Base-by-base conservation (phyloP, 2,888 invertebrate genomes). In the Sinhomidia bicolor region DNA sequence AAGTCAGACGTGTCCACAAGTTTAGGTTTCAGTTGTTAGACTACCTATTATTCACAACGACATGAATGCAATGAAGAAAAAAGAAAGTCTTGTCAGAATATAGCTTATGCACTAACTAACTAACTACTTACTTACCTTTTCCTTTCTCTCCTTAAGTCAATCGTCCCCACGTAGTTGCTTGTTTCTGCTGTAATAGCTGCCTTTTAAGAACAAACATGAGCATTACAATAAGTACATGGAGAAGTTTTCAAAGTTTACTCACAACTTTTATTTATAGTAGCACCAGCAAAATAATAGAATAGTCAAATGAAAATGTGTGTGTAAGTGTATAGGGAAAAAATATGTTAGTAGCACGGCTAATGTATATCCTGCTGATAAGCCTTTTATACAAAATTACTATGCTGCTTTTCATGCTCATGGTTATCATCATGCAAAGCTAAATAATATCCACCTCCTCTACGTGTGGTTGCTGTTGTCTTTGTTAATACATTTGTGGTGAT, bases 1-100 rank as follows among this genome's bases (percentile, higher is more conserved):
- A 74, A 44, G 47, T 65, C n/a, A n/a, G 14, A n/a, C n/a, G 32
- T 65, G n/a, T 65, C 14, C n/a, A 29, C 4, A 41, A 41, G 60
- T 12, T 3, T 60, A 54, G 12, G 2, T 65, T 32, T 26, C 26
- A 74, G 23, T 47, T 26, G 17, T 26, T 23, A n/a, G 17, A 14
- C 1, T 54, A 5, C n/a, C 17, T 14, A 54, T 10, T n/a, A 60
- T 26, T 26, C 17, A 12, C 7, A 74, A 7, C 44, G 14, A n/a
- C 14, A 17, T 71, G 17, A 20, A 44, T 47, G 20, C 54, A 29
- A 60, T 26, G 60, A 65, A 5, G 26, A n/a, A n/a, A n/a, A 1
- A 65, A 32, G 65, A 32, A 65, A 65, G 65, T 32, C 65, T 65
- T 14, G 32, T 60, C 23, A n/a, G 65, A 65, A 65, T n/a, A 32